A percentile compares a stretch with the other conserved stretches of the same genome.
phyloP scores from a whole-genome alignment of 1,140 invertebrate species.

The Dendrolimus kikuchii region DNA sequence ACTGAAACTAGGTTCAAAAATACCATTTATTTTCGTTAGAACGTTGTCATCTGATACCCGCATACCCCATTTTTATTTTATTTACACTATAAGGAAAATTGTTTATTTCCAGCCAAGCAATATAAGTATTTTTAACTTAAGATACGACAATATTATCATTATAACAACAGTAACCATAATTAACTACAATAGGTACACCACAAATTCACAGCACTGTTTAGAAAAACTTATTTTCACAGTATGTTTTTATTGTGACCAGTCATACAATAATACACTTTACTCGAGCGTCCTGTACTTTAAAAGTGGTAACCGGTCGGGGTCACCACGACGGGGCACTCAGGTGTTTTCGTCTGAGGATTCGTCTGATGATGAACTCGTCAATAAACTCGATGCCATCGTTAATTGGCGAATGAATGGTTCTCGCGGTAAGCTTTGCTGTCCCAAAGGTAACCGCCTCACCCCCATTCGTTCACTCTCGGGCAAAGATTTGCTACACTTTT shows the following conservation, averaged over 20 bases:
- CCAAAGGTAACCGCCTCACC: slow-evolving; percentile 49
- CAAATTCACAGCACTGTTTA: slow-evolving; percentile 47
- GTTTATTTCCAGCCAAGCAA: too few relatives aligned
- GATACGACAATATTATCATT: too few relatives aligned
- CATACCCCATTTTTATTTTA: too few relatives aligned
- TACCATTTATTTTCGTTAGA: too few relatives aligned
- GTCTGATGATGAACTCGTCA: slow-evolving; percentile 63
- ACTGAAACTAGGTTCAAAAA: too few relatives aligned
- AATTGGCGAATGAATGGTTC: slow-evolving; percentile 59
- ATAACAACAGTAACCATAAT: not conserved
- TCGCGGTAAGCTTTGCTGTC: slow-evolving; percentile 58
- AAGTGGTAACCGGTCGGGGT: slow-evolving; percentile 64
- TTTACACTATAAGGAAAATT: too few relatives aligned
- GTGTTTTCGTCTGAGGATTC: slow-evolving; percentile 64
- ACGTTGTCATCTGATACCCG: too few relatives aligned
- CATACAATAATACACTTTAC: slow-evolving; percentile 20
- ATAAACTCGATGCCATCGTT: slow-evolving; percentile 57
- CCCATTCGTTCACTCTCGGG: slow-evolving; percentile 67
- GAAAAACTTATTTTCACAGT: slow-evolving; percentile 7
- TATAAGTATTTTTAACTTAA: too few relatives aligned
- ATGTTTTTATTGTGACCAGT: slow-evolving; percentile 1
- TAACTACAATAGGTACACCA: slow-evolving; percentile 22
- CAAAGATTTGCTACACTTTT: slow-evolving; percentile 66
- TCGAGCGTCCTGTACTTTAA: slow-evolving; percentile 57
- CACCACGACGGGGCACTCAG: slow-evolving; percentile 65